A percentile compares a stretch with the other conserved stretches of the same genome.
These are phyloP conservation scores for Myiagra hebetior DNA, from an alignment of 2,113 vertebrate species.

Conservation along the genomic window DNA sequence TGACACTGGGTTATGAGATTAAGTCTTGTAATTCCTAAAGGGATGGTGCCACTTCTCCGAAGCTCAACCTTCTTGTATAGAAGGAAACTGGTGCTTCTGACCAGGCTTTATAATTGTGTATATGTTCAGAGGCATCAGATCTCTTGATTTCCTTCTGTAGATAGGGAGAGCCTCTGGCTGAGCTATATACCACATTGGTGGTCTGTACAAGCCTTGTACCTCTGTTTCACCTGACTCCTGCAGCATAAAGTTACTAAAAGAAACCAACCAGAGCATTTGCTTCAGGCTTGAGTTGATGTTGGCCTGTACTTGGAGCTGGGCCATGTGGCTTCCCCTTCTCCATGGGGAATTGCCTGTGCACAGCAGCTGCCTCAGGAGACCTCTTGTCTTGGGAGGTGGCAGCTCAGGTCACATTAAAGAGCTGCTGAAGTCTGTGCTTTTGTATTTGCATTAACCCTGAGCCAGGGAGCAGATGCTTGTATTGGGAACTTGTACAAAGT, in stretches of 20 bases:
- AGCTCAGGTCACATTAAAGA: not conserved
- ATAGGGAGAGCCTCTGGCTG: not conserved
- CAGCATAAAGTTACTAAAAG: not conserved
- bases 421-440: constrained; percentile 41
- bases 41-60: not conserved
- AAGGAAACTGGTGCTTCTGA: not conserved
- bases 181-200: not conserved
- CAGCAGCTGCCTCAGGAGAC: not conserved
- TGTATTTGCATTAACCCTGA: constrained; percentile 45
- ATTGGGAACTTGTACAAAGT: constrained; percentile 72
- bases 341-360: not conserved
- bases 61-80: not conserved
- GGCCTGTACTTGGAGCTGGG: not conserved
- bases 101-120: not conserved
- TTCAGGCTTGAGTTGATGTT: constrained; percentile 7
- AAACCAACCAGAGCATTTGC: not conserved
- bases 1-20: not conserved
- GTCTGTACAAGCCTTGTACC: not conserved
- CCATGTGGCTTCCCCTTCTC: not conserved
- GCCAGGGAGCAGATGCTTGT: constrained; percentile 49
- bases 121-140: not conserved
- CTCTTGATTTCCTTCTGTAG: not conserved
- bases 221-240: constrained; percentile 17
- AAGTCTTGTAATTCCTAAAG: not conserved
- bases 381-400: not conserved